Base-by-base conservation (phyloP, 2,113 vertebrate genomes). In the Python bivittatus region DNA sequence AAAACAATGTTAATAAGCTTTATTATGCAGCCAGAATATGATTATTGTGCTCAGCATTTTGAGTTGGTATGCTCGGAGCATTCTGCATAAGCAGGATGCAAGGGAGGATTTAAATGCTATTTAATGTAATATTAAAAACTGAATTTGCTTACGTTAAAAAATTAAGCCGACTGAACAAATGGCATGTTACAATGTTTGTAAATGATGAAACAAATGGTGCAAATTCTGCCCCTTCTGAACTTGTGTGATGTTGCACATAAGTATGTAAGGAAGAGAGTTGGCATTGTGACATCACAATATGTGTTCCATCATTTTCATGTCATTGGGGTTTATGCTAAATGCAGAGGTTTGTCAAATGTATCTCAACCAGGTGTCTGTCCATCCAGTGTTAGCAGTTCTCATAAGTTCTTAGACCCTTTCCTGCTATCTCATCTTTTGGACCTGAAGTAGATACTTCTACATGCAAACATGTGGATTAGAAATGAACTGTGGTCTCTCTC, bases 1-100 rank as follows among this genome's bases (percentile, higher is more conserved):
- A 95, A 27, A 91, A 83, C 92, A 27, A 91, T 44, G 48, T 90
- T 91, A 90, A 27, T 87, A 25, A 92, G 79, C 92, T 12, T 20
- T 86, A 83, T 11, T 64, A 7, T 15, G 25, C 22, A 88, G 61
- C 60, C 23, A 44, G 11, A 68, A 86, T 42, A 91, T 44, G 1
- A 64, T 33, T 10, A 20, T 68, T 29, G 20, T 20, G 12, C 0
- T 44, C 22, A 11, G 44, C 10, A 85, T 48, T 44, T 57, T 44
- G 5, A 92, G 33, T 22, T n/a, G 23, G 7, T 52, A 13, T 6
- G 29, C 12, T 5, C 4, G 29, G 12, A 68, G 1, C 29, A 72
- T 27, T 88, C 57, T 88, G 64, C 64, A 88, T 83, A 3, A 88
- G 5, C 52, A 84, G 25, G 17, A 4, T 29, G 12, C 83, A 79